A percentile compares a stretch with the other conserved stretches of the same genome.
Conservation (phyloP, 2,113 vertebrate species). For the Hylia prasina region DNA sequence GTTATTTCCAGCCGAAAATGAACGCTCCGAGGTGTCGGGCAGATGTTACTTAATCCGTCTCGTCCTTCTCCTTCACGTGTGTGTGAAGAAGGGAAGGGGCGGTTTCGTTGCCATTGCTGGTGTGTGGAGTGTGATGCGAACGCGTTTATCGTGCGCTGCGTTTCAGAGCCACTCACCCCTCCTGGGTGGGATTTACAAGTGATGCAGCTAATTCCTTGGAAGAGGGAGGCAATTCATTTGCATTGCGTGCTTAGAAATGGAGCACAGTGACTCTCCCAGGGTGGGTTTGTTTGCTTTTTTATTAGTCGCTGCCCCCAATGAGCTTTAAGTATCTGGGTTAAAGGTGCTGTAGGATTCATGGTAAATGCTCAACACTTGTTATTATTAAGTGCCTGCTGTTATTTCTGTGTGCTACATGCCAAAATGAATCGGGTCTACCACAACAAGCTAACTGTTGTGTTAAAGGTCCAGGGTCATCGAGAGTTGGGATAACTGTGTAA, state of each 20-base stretch:
- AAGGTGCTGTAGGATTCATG: not conserved
- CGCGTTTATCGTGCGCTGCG: not conserved
- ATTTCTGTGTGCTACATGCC: not conserved
- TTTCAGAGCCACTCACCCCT: not conserved
- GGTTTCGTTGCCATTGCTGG: not conserved
- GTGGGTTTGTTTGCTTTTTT: not conserved
- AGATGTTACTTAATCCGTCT: not conserved
- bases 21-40: not conserved
- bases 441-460: not conserved
- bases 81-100: not conserved
- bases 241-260: not conserved
- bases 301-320: not conserved
- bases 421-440: not conserved
- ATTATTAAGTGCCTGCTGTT: not conserved
- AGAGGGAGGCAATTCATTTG: not conserved
- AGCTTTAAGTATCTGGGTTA: not conserved
- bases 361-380: not conserved
- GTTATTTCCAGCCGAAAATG: not conserved
- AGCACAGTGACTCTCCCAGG: not conserved
- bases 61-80: not conserved
- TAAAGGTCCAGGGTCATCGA: slow-evolving; percentile 8
- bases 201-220: slow-evolving; percentile 6
- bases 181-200: slow-evolving; percentile 16
- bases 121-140: not conserved
- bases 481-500: slow-evolving; percentile 39